Percentiles rank a stretch among this genome's conserved stretches.
phyloP scores from a whole-genome alignment of 53 echinoderm and acorn worm genomes.

The Glandiceps talaboti region DNA sequence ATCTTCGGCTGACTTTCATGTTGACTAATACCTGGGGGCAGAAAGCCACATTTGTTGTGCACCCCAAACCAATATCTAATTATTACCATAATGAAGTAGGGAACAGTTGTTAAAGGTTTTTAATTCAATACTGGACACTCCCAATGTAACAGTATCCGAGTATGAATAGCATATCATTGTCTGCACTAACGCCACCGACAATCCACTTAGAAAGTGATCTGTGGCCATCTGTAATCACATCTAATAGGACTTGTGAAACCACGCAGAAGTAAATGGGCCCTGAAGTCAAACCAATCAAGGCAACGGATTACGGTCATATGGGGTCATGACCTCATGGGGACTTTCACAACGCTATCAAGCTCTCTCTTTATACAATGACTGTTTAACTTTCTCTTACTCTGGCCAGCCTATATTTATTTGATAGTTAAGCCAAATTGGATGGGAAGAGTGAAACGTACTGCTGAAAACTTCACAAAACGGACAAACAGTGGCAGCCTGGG shows the following conservation, averaged over 20 bases:
- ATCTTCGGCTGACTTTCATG: not conserved
- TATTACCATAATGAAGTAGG: not conserved
- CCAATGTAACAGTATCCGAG: not conserved
- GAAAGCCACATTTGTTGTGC: not conserved
- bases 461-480: too few species aligned
- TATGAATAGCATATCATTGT: not conserved
- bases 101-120: not conserved
- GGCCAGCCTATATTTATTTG: too few species aligned
- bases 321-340: not conserved
- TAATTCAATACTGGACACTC: not conserved
- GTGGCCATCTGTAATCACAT: not conserved
- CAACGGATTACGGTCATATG: not conserved
- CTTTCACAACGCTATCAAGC: too few species aligned
- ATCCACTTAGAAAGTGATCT: not conserved
- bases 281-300: not conserved
- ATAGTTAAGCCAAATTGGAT: too few species aligned
- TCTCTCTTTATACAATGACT: too few species aligned
- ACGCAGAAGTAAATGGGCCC: not conserved
- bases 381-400: too few species aligned
- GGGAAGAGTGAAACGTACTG: too few species aligned
- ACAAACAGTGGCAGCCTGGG: too few species aligned
- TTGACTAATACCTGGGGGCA: not conserved
- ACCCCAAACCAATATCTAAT: not conserved
- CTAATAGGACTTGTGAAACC: not conserved
- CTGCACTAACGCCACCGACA: not conserved